Base-by-base conservation (phyloP, 2,797 vertebrate species). In the Octomys mimax region DNA sequence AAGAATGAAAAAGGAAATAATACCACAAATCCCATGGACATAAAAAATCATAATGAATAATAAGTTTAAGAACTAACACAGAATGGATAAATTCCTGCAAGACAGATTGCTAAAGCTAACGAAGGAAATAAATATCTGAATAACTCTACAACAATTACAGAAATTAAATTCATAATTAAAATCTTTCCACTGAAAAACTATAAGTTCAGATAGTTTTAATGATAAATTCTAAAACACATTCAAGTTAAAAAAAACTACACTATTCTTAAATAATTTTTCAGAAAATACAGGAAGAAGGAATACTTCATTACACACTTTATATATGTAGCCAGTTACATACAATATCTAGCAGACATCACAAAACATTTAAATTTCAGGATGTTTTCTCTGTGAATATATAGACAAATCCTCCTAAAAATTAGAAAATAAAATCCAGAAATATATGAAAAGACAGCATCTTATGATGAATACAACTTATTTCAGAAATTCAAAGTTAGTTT, bases 161-260 rank as follows among this genome's bases (percentile, higher is more conserved):
- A 82, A 95, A 87, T 24, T 83, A 11, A 92, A 87, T 89, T 94
- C 24, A 87, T 61, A 95, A 81, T 93, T 28, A 88, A 70, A 91
- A 93, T 46, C 70, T 90, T 94, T 95, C 61, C 70, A 66, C n/a
- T 36, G 49, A 95, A 80, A 90, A 95, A 73, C 73, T 73, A 46
- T 0, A 84, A 80, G n/a, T 36, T 21, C 39, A 80, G 39, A 87
- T 83, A 13, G 13, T 92, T 95, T 96, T 28, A 87, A 36, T 87
- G 57, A 42, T 90, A 79, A 94, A 90, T 90, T 87, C 59, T 91
- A 52, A n/a, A 59, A 31, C 46, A 83, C 2, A 90, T 73, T 61
- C 12, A 93, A 39, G 54, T 89, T 82, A 16, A 66, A 81, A 16
- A 66, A 81, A 39, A 39, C 39, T 39, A 11, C 66, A 92, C 0